Conservation (phyloP, 1,140 invertebrate genomes). For the Sycobia sp. region DNA sequence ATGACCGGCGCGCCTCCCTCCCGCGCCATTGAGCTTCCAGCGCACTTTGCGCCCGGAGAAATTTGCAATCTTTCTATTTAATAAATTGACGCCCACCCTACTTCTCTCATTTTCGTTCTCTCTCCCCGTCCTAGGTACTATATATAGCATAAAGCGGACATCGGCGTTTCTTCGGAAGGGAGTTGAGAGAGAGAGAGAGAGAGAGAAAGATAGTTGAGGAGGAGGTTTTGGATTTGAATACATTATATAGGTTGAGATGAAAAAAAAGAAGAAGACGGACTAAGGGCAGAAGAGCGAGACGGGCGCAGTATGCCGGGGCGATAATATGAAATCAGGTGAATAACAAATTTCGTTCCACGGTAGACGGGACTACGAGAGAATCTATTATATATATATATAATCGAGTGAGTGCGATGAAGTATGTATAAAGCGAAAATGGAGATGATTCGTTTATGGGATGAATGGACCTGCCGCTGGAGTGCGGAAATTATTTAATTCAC, state of each 20-base stretch:
- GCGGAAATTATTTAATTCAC: neutral
- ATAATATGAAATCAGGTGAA: conserved; percentile 34
- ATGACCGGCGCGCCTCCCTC: conserved; percentile 42
- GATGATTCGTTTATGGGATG: conserved; percentile 10
- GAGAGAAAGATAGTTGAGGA: too few relatives aligned
- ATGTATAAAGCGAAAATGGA: too few relatives aligned
- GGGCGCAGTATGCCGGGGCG: neutral
- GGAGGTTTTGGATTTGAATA: conserved; percentile 57
- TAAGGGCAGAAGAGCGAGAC: conserved; percentile 14
- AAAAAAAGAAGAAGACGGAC: conserved; percentile 16
- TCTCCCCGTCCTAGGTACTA: too few relatives aligned
- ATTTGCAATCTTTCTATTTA: conserved; percentile 64
- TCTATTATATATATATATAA: too few relatives aligned
- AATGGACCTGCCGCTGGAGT: neutral
- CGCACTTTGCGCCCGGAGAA: conserved; percentile 60
- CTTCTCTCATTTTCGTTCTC: too few relatives aligned
- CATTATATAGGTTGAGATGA: conserved; percentile 50
- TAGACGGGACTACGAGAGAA: neutral
- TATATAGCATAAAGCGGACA: too few relatives aligned
- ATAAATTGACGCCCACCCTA: conserved; percentile 59
- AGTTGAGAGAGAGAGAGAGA: neutral
- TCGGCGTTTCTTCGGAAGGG: too few relatives aligned
- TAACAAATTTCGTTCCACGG: conserved; percentile 24
- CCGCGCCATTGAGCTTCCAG: conserved; percentile 54
- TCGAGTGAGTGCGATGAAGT: too few relatives aligned